phyloP scores from a whole-genome alignment of 1,140 invertebrate species.

The Pomacea maculata region DNA sequence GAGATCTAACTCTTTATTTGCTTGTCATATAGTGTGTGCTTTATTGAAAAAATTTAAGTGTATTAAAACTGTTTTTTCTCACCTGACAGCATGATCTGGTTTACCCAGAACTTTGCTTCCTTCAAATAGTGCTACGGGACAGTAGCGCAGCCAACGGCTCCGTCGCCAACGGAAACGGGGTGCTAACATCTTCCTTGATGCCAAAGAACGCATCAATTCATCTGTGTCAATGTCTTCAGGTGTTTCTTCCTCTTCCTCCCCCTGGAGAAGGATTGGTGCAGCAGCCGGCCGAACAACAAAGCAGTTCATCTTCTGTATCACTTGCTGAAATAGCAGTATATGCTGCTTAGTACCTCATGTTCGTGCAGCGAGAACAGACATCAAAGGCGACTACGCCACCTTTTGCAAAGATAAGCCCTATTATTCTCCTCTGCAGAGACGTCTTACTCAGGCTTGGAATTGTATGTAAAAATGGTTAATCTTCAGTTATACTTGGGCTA shows the following conservation, averaged over 20 bases:
- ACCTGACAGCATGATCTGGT: slow-evolving; percentile 64
- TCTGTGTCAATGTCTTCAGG: slow-evolving; percentile 63
- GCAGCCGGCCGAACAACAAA: slow-evolving; percentile 62
- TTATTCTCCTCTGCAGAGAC: too few species aligned
- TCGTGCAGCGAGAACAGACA: too few species aligned
- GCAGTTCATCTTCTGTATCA: slow-evolving; percentile 55
- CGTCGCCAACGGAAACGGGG: slow-evolving; percentile 63
- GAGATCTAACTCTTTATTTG: too few species aligned
- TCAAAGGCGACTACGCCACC: too few species aligned
- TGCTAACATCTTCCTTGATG: slow-evolving; percentile 58
- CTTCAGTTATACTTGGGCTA: too few species aligned
- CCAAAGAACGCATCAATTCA: slow-evolving; percentile 56
- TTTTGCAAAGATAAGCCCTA: too few species aligned
- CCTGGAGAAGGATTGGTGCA: slow-evolving; percentile 55
- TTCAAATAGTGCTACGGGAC: slow-evolving; percentile 64
- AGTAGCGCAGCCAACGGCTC: slow-evolving; percentile 58
- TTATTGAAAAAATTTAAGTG: too few species aligned
- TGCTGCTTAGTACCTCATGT: too few species aligned
- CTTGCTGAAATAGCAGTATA: slow-evolving; percentile 50
- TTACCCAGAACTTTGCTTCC: slow-evolving; percentile 61
- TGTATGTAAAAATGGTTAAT: too few species aligned
- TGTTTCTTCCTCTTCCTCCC: slow-evolving; percentile 61
- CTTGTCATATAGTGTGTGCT: too few species aligned
- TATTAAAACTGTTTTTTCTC: slow-evolving; percentile 4
- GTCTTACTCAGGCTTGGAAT: too few species aligned